Conservation (phyloP, 2,113 vertebrate genomes). For the Merops nubicus region DNA sequence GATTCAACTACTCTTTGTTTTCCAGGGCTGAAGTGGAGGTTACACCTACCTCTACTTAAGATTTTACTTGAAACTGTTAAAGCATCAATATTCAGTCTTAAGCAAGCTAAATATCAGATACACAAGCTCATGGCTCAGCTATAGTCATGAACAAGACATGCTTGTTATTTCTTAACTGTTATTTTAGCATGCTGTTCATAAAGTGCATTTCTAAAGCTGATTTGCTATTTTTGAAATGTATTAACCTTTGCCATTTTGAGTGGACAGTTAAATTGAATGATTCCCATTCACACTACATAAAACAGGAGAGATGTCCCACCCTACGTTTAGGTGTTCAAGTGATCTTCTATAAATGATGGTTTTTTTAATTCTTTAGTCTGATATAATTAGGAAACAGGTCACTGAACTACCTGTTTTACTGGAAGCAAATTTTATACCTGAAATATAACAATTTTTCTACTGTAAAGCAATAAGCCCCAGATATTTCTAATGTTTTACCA, state of each 20-base stretch:
- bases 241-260: neutral
- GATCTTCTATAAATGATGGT: neutral
- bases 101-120: neutral
- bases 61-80: neutral
- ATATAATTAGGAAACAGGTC: neutral
- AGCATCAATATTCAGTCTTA: neutral
- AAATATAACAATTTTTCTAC: neutral
- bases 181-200: neutral
- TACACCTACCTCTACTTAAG: neutral
- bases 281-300: neutral
- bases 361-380: neutral
- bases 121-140: neutral
- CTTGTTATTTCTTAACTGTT: neutral
- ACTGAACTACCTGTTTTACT: neutral
- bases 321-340: neutral
- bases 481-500: neutral
- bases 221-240: neutral
- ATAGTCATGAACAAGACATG: neutral
- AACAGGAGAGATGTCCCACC: neutral
- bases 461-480: accelerated
- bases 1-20: neutral
- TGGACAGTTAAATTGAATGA: neutral
- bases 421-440: neutral
- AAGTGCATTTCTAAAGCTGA: neutral
- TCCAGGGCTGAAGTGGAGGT: neutral